phyloP scores from a whole-genome alignment of 2,888 invertebrate genomes.

The Amitus sp. region DNA sequence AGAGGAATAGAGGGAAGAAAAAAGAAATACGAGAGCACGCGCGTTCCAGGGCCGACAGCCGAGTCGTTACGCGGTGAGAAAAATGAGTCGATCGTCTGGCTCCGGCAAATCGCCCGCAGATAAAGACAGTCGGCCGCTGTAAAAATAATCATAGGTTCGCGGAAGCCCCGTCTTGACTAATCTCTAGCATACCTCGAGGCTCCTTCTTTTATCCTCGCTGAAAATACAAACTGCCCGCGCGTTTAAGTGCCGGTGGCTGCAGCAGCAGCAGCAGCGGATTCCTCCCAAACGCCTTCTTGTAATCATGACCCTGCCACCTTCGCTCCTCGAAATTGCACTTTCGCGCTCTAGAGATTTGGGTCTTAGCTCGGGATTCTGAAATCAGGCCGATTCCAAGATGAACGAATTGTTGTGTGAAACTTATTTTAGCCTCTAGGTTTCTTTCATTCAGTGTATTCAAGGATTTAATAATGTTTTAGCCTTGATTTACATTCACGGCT shows the following conservation, averaged over 20 bases:
- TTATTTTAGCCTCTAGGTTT: too few relatives aligned
- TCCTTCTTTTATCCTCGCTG: conserved; percentile 1
- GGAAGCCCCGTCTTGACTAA: not conserved
- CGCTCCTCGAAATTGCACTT: conserved; percentile 2
- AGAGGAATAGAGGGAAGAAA: too few relatives aligned
- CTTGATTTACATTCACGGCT: too few relatives aligned
- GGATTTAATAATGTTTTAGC: too few relatives aligned
- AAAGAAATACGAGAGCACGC: too few relatives aligned
- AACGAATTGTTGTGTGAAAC: not conserved
- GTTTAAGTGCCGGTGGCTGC: not conserved
- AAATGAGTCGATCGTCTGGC: conserved; percentile 2
- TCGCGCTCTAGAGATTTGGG: not conserved
- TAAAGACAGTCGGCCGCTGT: conserved; percentile 2
- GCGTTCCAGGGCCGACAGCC: not conserved
- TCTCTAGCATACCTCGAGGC: not conserved
- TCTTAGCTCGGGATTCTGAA: too few relatives aligned
- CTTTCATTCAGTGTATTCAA: too few relatives aligned
- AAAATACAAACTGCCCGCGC: not conserved
- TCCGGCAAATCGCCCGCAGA: not conserved
- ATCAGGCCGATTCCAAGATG: conserved; percentile 2
- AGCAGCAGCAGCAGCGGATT: too few relatives aligned
- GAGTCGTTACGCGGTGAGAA: not conserved
- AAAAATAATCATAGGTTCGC: conserved; percentile 7
- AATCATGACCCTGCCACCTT: conserved; percentile 1
- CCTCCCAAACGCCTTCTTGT: conserved; percentile 8